A percentile compares a stretch with the other conserved stretches of the same genome.
Conservation (phyloP, 2,797 vertebrate genomes). For the Acestrorhynchus altus region DNA sequence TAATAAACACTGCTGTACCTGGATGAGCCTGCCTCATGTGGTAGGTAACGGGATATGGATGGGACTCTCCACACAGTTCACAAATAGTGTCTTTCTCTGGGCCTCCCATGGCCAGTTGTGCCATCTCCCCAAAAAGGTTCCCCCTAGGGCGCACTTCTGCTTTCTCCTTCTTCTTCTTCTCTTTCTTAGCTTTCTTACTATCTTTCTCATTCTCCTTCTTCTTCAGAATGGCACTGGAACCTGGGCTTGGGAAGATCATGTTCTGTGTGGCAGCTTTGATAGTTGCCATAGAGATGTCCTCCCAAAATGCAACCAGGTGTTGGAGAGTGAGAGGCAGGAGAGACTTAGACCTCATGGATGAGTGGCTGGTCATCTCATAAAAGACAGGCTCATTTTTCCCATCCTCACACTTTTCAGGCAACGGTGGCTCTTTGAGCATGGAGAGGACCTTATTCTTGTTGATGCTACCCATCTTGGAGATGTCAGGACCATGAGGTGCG, state of each 20-base stretch:
- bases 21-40: slow-evolving; percentile 99
- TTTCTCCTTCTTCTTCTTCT: slow-evolving; percentile 98
- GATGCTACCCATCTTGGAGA: slow-evolving; percentile 99
- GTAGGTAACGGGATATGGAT: slow-evolving; percentile 98
- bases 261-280: slow-evolving; percentile 99
- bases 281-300: slow-evolving; percentile 97
- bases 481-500: slow-evolving; percentile 95
- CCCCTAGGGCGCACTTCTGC: slow-evolving; percentile 92
- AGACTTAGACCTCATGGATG: slow-evolving; percentile 87
- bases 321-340: slow-evolving; percentile 94
- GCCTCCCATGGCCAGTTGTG: slow-evolving; percentile 95
- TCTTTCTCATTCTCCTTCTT: slow-evolving; percentile 98
- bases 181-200: slow-evolving; percentile 93
- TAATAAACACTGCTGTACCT: slow-evolving; percentile 74
- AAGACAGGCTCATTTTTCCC: slow-evolving; percentile 85
- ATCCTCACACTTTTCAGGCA: slow-evolving; percentile 96
- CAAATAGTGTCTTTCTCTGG: slow-evolving; percentile 99
- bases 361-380: slow-evolving; percentile 87
- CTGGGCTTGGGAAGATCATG: slow-evolving; percentile 99
- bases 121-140: slow-evolving; percentile 99
- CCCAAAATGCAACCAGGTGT: slow-evolving; percentile 98
- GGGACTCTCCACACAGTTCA: slow-evolving; percentile 96
- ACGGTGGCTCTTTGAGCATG: slow-evolving; percentile 96
- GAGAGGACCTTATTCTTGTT: slow-evolving; percentile 99
- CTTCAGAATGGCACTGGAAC: slow-evolving; percentile 96